These are phyloP conservation scores for Anarrhichthys ocellatus DNA, from an alignment of 2,113 vertebrate genomes.

Conservation along the genomic window DNA sequence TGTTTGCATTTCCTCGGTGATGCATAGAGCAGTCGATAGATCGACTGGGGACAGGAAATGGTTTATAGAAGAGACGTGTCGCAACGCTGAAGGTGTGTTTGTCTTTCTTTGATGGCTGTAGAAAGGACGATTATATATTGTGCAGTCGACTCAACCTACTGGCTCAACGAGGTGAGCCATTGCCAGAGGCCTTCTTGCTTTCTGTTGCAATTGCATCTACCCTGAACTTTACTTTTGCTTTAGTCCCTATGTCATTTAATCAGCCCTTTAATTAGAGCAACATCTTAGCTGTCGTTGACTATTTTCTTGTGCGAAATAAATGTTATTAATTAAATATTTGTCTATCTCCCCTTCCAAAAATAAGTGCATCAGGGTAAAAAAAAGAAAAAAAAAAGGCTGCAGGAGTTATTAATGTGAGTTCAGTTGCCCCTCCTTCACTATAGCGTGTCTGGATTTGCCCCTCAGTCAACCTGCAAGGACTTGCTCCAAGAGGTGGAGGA, in stretches of 20 bases:
- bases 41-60: conserved; percentile 12
- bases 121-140: conserved; percentile 48
- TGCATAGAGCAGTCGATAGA: background rate
- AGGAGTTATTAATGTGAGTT: conserved; percentile 52
- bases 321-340: conserved; percentile 7
- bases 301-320: conserved; percentile 1
- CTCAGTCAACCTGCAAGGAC: conserved; percentile 73
- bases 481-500: conserved; percentile 74
- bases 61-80: conserved; percentile 24
- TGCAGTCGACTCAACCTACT: conserved; percentile 63
- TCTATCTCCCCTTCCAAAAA: conserved; percentile 14
- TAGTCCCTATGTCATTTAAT: background rate
- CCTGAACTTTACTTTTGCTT: conserved; percentile 12
- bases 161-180: conserved; percentile 66
- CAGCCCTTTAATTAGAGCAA: background rate
- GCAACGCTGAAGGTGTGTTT: conserved; percentile 51
- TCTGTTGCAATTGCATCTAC: conserved; percentile 25
- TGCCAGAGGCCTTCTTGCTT: conserved; percentile 30
- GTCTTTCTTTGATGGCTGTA: conserved; percentile 50
- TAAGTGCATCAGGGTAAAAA: conserved; percentile 1
- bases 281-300: background rate
- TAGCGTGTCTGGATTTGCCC: conserved; percentile 71
- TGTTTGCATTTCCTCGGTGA: background rate
- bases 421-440: conserved; percentile 53
- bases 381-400: background rate